Percentiles rank a stretch among this genome's conserved stretches.
These are phyloP conservation scores for Lithophane semibrunnea DNA, from an alignment of 2,888 invertebrate genomes.

Conservation along the genomic window DNA sequence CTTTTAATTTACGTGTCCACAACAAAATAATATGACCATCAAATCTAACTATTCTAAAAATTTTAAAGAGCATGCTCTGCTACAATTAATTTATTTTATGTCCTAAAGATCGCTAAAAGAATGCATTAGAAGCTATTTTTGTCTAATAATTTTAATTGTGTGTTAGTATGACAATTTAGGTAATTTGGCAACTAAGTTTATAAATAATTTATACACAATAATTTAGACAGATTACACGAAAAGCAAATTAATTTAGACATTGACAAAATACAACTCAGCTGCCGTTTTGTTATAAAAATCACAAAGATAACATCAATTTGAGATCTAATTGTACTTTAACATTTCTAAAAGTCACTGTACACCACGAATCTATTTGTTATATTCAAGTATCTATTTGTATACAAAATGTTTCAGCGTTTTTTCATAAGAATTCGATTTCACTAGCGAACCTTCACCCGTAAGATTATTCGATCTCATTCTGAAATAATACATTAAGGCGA, in stretches of 20 bases:
- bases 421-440: constrained; percentile 69
- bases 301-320: constrained; percentile 66
- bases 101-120: constrained; percentile 58
- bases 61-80: constrained; percentile 55
- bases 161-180: constrained; percentile 39
- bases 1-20: constrained; percentile 25
- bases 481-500: constrained; percentile 35
- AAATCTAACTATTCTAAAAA: constrained; percentile 46
- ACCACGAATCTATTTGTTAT: constrained; percentile 56
- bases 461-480: constrained; percentile 30
- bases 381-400: constrained; percentile 66
- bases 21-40: constrained; percentile 16
- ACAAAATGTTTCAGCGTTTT: constrained; percentile 69
- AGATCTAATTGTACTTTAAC: constrained; percentile 79
- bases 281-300: constrained; percentile 44
- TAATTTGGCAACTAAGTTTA: constrained; percentile 36
- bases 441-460: constrained; percentile 49
- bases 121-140: constrained; percentile 50
- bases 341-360: constrained; percentile 63
- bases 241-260: constrained; percentile 59
- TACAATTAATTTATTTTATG: constrained; percentile 44
- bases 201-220: constrained; percentile 50
- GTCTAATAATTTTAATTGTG: constrained; percentile 38
- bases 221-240: constrained; percentile 49
- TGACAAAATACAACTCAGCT: constrained; percentile 48